phyloP scores from a whole-genome alignment of 1,140 invertebrate genomes.

The Neotoxoptera formosana region DNA sequence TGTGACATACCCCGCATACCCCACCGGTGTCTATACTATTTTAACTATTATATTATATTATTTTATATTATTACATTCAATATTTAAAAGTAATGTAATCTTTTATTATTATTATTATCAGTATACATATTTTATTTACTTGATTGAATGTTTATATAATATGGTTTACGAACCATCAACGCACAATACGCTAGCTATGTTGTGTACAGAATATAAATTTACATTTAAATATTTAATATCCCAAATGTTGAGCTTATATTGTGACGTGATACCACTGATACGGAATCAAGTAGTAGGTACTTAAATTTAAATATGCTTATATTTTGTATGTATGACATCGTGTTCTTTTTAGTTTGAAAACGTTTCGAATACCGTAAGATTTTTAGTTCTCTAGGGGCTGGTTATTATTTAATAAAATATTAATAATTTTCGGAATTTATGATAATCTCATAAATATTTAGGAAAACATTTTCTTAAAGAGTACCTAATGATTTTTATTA shows the following conservation, averaged over 20 bases:
- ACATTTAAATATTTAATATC: not conserved
- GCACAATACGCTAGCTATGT: not conserved
- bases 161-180: not conserved
- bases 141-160: not conserved
- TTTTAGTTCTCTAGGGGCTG: not conserved
- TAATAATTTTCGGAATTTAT: not conserved
- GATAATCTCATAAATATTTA: not conserved
- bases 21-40: not conserved
- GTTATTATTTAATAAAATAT: not conserved
- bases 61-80: not conserved
- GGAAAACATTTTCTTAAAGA: not conserved
- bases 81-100: not conserved
- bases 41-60: not conserved
- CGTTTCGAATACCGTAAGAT: not conserved
- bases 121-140: not conserved
- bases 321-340: not conserved
- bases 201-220: not conserved
- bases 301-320: slow-evolving; percentile 3
- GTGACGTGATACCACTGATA: not conserved
- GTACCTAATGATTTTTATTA: not conserved
- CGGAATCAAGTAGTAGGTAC: not conserved
- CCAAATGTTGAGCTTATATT: not conserved
- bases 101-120: not conserved
- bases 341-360: not conserved
- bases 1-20: not conserved